A percentile compares a stretch with the other conserved stretches of the same genome.
These are phyloP conservation scores for Brachystomella parvula DNA, from an alignment of 1,140 invertebrate species.

Conservation along the genomic window DNA sequence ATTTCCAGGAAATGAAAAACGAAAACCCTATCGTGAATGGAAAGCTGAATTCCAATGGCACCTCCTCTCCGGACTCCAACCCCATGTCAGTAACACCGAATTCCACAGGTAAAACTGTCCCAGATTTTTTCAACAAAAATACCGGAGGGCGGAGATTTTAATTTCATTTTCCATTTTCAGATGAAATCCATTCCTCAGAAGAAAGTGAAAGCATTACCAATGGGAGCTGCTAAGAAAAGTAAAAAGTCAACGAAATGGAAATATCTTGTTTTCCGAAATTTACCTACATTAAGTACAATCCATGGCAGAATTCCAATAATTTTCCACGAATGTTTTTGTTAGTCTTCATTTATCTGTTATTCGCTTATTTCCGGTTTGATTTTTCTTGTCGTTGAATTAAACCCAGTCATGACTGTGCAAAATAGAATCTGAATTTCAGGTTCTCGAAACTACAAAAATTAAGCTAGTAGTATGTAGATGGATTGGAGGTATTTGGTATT, in stretches of 20 bases:
- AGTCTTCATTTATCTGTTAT: too few species aligned
- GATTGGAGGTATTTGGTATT: too few species aligned
- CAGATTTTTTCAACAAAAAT: background rate
- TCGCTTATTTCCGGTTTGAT: too few species aligned
- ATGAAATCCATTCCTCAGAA: slow-evolving; percentile 14
- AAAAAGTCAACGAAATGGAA: too few species aligned
- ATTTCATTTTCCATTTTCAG: slow-evolving; percentile 5
- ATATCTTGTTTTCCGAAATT: background rate
- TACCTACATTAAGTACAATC: background rate
- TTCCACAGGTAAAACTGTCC: slow-evolving; percentile 24
- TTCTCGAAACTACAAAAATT: too few species aligned
- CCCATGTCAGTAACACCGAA: slow-evolving; percentile 24
- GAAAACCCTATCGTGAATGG: slow-evolving; percentile 18
- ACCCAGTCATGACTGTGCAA: too few species aligned
- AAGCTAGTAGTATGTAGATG: too few species aligned
- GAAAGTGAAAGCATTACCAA: slow-evolving; percentile 12
- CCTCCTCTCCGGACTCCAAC: slow-evolving; percentile 26
- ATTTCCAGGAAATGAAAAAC: slow-evolving; percentile 15
- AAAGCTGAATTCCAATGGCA: slow-evolving; percentile 20
- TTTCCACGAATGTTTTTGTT: too few species aligned
- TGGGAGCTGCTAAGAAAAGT: background rate
- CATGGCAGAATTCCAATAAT: background rate
- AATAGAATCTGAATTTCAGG: too few species aligned
- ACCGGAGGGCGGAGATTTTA: background rate
- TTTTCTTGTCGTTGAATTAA: too few species aligned